Evolutionary conservation across 2,797 vertebrate genomes (phyloP).

Genomic region (Danio kyathit): DNA sequence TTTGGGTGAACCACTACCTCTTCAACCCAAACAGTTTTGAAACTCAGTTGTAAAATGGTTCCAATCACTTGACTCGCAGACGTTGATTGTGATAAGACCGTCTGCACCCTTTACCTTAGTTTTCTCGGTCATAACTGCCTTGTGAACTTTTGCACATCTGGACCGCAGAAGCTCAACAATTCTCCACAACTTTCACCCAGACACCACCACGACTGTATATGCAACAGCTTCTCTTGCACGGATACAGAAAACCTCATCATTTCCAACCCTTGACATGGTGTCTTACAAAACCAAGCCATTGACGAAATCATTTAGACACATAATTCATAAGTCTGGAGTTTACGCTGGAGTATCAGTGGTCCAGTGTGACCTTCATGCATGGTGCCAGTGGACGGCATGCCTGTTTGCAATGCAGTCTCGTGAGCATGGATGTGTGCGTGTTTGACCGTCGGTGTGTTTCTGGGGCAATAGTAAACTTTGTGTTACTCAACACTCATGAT

Average conservation of each 20-base stretch:
- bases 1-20: not conserved
- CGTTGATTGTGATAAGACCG: conserved; percentile 35
- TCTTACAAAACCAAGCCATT: conserved; percentile 30
- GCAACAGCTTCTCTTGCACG: not conserved
- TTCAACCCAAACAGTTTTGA: not conserved
- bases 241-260: conserved; percentile 7
- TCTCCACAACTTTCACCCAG: conserved; percentile 50
- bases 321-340: conserved; percentile 24
- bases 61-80: conserved; percentile 6
- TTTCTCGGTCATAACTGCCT: not conserved
- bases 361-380: not conserved
- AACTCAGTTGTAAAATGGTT: not conserved
- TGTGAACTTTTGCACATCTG: conserved; percentile 44
- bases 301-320: conserved; percentile 24
- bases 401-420: conserved; percentile 23
- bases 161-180: not conserved
- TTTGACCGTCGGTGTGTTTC: not conserved
- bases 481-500: conserved; percentile 31
- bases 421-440: conserved; percentile 9
- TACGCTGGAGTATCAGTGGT: conserved; percentile 7
- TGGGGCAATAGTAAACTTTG: conserved; percentile 32
- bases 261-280: not conserved
- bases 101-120: conserved; percentile 58
- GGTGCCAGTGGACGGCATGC: not conserved
- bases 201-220: conserved; percentile 16